Evolutionary conservation across 2,113 vertebrate species (phyloP).

Genomic region (Megatriorchis doriae): DNA sequence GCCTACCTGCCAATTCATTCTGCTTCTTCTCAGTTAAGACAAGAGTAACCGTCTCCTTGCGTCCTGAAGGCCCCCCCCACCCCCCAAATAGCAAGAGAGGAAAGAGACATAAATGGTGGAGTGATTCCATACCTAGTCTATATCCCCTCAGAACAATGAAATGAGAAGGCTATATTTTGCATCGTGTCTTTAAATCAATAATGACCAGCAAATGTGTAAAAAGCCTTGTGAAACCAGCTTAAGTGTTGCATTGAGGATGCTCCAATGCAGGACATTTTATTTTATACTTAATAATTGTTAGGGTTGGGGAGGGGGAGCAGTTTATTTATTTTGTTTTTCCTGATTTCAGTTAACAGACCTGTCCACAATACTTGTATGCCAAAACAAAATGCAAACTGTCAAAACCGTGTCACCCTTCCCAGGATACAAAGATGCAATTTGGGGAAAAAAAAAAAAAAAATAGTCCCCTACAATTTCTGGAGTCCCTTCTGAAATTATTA

Average conservation of each 20-base stretch:
- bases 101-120: background rate
- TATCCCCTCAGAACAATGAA: background rate
- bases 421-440: background rate
- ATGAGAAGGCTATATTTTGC: background rate
- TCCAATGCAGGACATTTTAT: background rate
- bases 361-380: background rate
- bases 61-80: background rate
- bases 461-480: background rate
- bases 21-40: background rate
- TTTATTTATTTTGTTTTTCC: background rate
- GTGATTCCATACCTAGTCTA: background rate
- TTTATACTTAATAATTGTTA: background rate
- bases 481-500: slow-evolving; percentile 27
- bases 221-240: background rate
- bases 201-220: background rate
- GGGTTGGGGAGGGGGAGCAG: accelerated
- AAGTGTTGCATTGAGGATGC: background rate
- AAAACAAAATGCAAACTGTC: background rate
- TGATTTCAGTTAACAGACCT: background rate
- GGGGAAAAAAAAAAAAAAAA: too few relatives aligned
- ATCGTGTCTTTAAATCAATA: background rate
- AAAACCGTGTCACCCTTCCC: background rate
- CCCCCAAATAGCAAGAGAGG: background rate
- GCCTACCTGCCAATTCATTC: background rate
- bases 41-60: background rate